Conservation (phyloP, 2,113 vertebrate species). For the Hydropotes inermis region DNA sequence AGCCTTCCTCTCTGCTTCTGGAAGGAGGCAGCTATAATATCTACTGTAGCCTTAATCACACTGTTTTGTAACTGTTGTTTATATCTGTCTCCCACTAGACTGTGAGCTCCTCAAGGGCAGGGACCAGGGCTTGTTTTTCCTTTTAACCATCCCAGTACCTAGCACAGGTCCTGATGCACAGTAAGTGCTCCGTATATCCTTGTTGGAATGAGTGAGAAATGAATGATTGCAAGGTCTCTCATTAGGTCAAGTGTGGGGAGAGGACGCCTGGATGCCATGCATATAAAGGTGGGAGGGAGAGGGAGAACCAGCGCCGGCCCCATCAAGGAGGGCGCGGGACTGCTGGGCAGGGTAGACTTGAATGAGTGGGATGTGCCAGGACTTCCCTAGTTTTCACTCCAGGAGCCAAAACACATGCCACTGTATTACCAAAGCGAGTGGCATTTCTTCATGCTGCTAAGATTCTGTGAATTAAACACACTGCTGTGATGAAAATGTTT, state of each 20-base stretch:
- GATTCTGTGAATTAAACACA: conserved; percentile 10
- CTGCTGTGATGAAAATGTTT: not conserved
- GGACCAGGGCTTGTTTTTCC: conserved; percentile 24
- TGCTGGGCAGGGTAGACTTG: not conserved
- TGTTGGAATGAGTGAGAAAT: not conserved
- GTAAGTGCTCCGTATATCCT: not conserved
- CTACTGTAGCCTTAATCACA: not conserved
- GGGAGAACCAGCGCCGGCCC: not conserved
- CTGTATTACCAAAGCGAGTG: not conserved
- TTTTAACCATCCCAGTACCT: not conserved
- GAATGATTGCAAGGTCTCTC: not conserved
- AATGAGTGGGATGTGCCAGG: not conserved
- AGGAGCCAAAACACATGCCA: not conserved
- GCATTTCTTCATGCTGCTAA: not conserved
- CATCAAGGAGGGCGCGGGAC: not conserved
- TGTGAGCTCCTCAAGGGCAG: conserved; percentile 44
- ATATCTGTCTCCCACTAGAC: conserved; percentile 30
- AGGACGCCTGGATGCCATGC: not conserved
- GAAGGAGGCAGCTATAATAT: not conserved
- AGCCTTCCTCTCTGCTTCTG: not conserved
- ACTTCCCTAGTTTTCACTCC: not conserved
- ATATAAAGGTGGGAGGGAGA: too few species aligned
- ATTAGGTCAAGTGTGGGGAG: not conserved
- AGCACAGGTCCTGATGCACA: not conserved
- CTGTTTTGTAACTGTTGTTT: not conserved